Percentiles rank a stretch among this genome's conserved stretches.
Evolutionary conservation across 2,113 vertebrate species (phyloP).

Genomic region (Amphiprion ocellaris): DNA sequence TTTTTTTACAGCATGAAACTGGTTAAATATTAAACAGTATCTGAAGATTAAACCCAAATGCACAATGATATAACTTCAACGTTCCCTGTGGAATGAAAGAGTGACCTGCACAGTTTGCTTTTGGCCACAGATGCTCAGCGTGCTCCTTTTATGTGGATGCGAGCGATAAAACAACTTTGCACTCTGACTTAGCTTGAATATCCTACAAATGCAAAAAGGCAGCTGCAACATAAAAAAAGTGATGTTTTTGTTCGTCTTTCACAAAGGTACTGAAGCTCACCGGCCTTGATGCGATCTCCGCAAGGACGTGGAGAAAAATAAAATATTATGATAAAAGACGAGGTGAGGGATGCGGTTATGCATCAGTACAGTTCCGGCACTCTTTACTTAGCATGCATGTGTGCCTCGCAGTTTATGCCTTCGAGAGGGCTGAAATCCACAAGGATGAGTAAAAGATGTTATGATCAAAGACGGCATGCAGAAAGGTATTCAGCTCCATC

Average conservation of each 20-base stretch:
- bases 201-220: constrained; percentile 13
- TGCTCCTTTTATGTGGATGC: neutral
- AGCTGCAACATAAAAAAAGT: constrained; percentile 18
- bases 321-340: constrained; percentile 42
- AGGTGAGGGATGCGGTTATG: constrained; percentile 47
- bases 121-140: too few relatives aligned
- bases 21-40: constrained; percentile 1
- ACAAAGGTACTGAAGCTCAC: constrained; percentile 14
- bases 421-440: constrained; percentile 44
- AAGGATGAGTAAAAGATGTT: constrained; percentile 32
- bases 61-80: neutral
- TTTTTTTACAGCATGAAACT: neutral
- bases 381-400: constrained; percentile 56
- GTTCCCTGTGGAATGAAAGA: too few relatives aligned
- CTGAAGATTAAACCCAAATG: constrained; percentile 1
- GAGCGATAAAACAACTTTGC: neutral
- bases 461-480: constrained; percentile 55
- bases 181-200: neutral
- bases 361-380: constrained; percentile 40
- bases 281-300: constrained; percentile 34
- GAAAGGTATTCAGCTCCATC: constrained; percentile 53
- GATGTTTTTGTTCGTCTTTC: constrained; percentile 53
- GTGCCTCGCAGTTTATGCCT: constrained; percentile 45
- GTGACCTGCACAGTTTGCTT: too few relatives aligned
- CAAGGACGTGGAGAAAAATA: constrained; percentile 12